Evolutionary conservation across 2,797 vertebrate genomes (phyloP), one percentile per base, ranked within the genome.

Genomic region (Enteromius unitaeniatus): DNA sequence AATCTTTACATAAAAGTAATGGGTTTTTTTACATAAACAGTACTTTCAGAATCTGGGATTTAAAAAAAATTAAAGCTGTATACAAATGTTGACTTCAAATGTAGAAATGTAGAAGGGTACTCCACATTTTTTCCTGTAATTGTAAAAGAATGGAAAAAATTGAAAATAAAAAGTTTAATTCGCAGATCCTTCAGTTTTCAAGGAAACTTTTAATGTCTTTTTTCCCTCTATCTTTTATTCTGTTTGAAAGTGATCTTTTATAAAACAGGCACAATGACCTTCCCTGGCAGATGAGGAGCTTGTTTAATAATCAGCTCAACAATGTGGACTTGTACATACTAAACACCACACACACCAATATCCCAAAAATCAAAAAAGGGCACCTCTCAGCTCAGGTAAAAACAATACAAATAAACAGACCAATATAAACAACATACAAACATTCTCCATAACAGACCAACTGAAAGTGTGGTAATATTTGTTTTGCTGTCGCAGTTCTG

Each of bases 211-310:
- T 3, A n/a, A 6, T 11, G 4, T 37, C n/a, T 70, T 68, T 81
- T 53, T 49, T 53, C 19, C 37, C 37, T 3, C 49, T 67, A 31
- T 74, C 34, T 65, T 6, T 49, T 14, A 23, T 2, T 49, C 51
- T 55, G 26, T 58, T 15, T 40, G 26, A 58, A 45, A 73, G 4
- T 73, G 34, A 84, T 6, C 34, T 87, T 21, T 88, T 6, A 51
- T 86, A 2, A 80, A 81, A 34, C 81, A 99, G 98, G 83, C 97
- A 98, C 91, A 99, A 99, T 0, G 97, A 99, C 86, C 92, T 99
- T 31, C 97, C 97, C 7, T 98, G 97, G 96, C 95, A 97, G 87
- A 83, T 99, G 81, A 95, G 95, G 75, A 11, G 0, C 0, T 65
- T 3, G 53, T 98, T 96, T 92, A 96, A 98, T 90, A 98, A 98